A percentile compares a stretch with the other conserved stretches of the same genome.
Evolutionary conservation across 2,797 vertebrate genomes (phyloP).

Genomic region (Oreochromis grahami): DNA sequence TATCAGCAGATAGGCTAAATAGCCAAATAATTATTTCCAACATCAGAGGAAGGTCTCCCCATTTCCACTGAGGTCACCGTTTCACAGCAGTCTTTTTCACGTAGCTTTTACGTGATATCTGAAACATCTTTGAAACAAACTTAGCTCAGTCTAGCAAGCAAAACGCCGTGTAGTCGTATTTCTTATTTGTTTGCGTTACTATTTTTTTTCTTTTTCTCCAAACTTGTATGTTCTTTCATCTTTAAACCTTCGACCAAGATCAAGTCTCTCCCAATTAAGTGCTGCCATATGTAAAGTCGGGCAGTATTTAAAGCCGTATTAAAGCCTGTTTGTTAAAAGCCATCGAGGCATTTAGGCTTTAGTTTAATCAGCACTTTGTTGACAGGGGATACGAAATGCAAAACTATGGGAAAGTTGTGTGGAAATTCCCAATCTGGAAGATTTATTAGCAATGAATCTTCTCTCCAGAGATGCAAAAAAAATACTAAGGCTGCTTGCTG

Average conservation of each 20-base stretch:
- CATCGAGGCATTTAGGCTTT: constrained; percentile 1
- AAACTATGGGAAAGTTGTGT: neutral
- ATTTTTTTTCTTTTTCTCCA: neutral
- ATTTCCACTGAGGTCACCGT: neutral
- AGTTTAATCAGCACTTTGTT: neutral
- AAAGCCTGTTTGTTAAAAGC: constrained; percentile 17
- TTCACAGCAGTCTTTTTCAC: neutral
- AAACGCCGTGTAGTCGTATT: neutral
- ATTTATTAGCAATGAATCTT: neutral
- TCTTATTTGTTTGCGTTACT: neutral
- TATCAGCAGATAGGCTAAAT: neutral
- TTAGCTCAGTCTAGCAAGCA: neutral
- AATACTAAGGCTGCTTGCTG: neutral
- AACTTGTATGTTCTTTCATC: constrained; percentile 19
- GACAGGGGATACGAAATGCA: neutral
- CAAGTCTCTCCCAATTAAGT: constrained; percentile 39
- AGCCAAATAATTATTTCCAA: constrained; percentile 8
- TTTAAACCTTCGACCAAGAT: constrained; percentile 3
- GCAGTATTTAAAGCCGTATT: neutral
- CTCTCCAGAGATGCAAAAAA: neutral
- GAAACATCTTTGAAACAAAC: neutral
- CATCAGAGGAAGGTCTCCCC: neutral
- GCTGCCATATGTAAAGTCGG: constrained; percentile 41
- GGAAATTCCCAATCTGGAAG: neutral
- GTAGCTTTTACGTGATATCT: neutral